Conservation (phyloP, 2,113 vertebrate species). For the Parotia lawesii region DNA sequence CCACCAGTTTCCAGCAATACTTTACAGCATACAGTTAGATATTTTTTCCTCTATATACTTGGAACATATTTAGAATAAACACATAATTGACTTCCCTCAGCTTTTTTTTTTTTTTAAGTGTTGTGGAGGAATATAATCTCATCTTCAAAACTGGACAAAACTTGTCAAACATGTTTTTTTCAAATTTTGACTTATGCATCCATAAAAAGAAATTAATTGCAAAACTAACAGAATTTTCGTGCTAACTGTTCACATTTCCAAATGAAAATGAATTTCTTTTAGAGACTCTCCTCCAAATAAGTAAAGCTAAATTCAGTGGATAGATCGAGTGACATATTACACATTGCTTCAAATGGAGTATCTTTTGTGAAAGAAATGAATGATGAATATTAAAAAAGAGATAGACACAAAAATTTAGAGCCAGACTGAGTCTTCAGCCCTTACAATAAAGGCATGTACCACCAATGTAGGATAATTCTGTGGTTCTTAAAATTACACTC, state of each 20-base stretch:
- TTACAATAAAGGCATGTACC: not conserved
- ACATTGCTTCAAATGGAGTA: not conserved
- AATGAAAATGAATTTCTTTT: not conserved
- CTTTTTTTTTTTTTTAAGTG: not conserved
- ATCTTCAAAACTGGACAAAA: not conserved
- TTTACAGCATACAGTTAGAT: not conserved
- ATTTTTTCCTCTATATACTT: not conserved
- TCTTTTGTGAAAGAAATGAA: not conserved
- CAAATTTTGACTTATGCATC: not conserved
- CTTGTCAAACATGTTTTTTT: not conserved
- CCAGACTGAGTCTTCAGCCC: not conserved
- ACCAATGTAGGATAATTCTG: not conserved
- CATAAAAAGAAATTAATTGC: not conserved
- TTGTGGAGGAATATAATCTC: not conserved
- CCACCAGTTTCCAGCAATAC: not conserved
- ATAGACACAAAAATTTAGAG: not conserved
- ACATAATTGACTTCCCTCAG: not conserved
- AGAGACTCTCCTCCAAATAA: not conserved
- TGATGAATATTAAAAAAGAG: not conserved
- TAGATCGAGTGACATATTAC: not conserved
- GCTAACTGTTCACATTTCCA: not conserved
- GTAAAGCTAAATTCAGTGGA: not conserved
- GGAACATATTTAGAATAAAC: not conserved
- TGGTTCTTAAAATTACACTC: slow-evolving; percentile 1
- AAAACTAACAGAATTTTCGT: not conserved